A percentile compares a stretch with the other conserved stretches of the same genome.
phyloP scores from a whole-genome alignment of 2,797 vertebrate genomes.

The Smutsia temminckii region DNA sequence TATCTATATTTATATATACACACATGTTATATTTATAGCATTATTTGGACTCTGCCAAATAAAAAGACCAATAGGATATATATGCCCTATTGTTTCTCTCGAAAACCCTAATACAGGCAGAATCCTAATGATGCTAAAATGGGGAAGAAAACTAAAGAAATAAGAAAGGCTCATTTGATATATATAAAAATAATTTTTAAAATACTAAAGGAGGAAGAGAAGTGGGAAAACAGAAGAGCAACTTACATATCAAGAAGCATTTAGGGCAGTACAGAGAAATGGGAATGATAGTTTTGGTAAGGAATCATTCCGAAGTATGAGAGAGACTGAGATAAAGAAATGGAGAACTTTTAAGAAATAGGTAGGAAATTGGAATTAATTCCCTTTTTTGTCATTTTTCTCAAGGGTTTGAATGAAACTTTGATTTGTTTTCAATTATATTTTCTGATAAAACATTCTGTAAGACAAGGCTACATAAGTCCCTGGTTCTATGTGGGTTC shows the following conservation, averaged over 20 bases:
- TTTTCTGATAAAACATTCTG: not conserved
- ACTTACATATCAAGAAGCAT: not conserved
- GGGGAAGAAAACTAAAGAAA: not conserved
- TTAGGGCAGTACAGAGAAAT: not conserved
- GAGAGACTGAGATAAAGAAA: not conserved
- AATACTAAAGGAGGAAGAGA: not conserved
- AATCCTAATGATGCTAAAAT: not conserved
- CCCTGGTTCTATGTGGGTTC: not conserved
- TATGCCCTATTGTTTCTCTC: not conserved
- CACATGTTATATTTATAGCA: not conserved
- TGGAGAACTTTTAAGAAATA: not conserved
- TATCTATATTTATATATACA: not conserved
- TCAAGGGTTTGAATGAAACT: not conserved
- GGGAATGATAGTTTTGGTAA: not conserved
- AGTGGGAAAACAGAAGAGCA: not conserved
- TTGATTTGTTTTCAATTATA: conserved; percentile 1
- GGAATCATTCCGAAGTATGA: not conserved
- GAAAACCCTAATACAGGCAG: not conserved
- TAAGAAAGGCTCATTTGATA: not conserved
- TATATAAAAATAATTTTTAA: not conserved
- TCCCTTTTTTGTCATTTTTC: conserved; percentile 2
- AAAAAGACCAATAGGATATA: not conserved
- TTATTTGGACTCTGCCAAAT: not conserved
- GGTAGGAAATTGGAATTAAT: not conserved
- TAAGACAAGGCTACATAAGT: not conserved